Base-by-base conservation (phyloP, 2,113 vertebrate species). In the Cryptoleucopteryx plumbea region DNA sequence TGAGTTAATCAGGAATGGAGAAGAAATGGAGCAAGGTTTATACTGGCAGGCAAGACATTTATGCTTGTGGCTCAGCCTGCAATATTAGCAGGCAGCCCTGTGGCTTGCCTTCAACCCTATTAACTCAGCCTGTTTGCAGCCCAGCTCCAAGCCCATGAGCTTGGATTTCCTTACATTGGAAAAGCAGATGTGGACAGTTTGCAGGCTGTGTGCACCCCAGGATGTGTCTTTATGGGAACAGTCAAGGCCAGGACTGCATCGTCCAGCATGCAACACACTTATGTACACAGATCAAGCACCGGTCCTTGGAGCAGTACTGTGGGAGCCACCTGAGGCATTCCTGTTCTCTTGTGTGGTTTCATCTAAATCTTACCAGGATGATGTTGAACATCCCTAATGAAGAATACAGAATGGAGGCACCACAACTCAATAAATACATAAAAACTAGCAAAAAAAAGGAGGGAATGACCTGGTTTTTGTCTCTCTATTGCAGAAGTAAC, bases 1-100 rank as follows among this genome's bases (percentile, higher is more conserved):
- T 38, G 27, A 67, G 32, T 55, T 61, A 78, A 40, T 78, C 27
- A 56, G 31, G 23, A 78, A 66, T 19, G 9, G 19, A 87, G 59
- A 68, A 50, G 22, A 13, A 91, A 63, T 38, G 62, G 25, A 83
- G 5, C 1, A 80, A 42, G 62, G 7, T 38, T 91, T 86, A 47
- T 45, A 29, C 0, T 32, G 40, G 10, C 3, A 53, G 14, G 13
- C 4, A 50, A 67, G 42, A 67, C 0, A 0, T 53, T 45, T 58
- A 32, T 50, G 13, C 4, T 23, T 43, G 21, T 27, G n/a, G 7
- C 11, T 0, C 0, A 88, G 47, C 8, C 62, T 72, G 43, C 38
- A 65, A 31, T 25, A 68, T n/a, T 38, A 92, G 12, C 12, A 62
- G 45, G 13, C 18, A 82, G 56, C 25, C 27, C 45, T 53, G 23